Conservation (phyloP, 2,113 vertebrate species). For the Tyto alba region DNA sequence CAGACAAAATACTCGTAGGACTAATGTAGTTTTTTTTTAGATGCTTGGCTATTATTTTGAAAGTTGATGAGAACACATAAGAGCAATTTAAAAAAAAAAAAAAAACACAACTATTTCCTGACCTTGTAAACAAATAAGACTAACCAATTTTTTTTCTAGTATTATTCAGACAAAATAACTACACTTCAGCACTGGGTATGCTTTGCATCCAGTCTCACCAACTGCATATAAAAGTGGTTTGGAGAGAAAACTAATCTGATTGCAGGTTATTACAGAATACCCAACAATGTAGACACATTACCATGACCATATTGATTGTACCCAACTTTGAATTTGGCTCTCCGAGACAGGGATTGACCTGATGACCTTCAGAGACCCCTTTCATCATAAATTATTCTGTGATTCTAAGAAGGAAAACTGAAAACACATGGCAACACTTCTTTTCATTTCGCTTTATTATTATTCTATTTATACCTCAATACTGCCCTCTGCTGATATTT, state of each 20-base stretch:
- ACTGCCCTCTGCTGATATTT: constrained; percentile 51
- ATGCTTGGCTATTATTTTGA: background rate
- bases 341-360: background rate
- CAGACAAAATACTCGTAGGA: background rate
- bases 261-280: background rate
- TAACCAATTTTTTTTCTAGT: background rate
- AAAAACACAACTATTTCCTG: background rate
- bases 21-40: background rate
- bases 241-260: background rate
- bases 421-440: background rate
- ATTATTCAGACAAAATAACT: background rate
- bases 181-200: background rate
- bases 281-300: background rate
- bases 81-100: background rate
- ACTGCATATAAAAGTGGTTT: background rate
- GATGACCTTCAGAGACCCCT: background rate
- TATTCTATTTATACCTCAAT: background rate
- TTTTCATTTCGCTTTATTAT: fast-evolving
- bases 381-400: background rate
- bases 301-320: background rate
- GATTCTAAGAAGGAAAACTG: background rate
- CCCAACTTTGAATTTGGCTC: background rate
- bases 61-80: background rate
- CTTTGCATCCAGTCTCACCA: background rate
- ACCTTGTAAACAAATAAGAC: background rate